Evolutionary conservation across 2,797 vertebrate species (phyloP).

Genomic region (Phaenicophaeus curvirostris): DNA sequence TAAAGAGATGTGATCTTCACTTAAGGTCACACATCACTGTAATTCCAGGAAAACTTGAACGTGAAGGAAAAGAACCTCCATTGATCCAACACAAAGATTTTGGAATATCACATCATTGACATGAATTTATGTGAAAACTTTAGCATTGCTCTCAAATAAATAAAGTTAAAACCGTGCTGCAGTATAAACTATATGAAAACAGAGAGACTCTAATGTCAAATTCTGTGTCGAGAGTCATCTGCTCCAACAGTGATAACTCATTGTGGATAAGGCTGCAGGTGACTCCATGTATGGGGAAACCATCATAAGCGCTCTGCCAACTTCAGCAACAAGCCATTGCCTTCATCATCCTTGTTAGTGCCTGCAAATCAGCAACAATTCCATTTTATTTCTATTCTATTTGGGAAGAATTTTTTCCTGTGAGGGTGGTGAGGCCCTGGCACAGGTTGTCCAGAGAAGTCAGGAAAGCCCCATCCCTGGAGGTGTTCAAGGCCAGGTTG

Average conservation of each 20-base stretch:
- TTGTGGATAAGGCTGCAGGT: neutral
- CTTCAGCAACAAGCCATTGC: neutral
- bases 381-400: too few species aligned
- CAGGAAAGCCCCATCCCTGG: too few species aligned
- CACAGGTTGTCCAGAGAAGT: too few species aligned
- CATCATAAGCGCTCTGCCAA: neutral
- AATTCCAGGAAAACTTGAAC: neutral
- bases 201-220: neutral
- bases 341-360: neutral
- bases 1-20: neutral
- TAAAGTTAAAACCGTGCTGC: neutral
- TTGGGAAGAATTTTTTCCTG: too few species aligned
- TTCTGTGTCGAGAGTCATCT: neutral
- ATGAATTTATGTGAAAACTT: neutral
- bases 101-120: neutral
- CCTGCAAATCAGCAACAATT: neutral
- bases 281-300: neutral
- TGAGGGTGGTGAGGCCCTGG: too few species aligned
- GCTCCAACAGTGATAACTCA: neutral
- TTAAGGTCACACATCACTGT: neutral
- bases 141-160: neutral
- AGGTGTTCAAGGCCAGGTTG: too few species aligned
- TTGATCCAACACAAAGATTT: neutral
- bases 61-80: neutral
- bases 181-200: neutral